Percentiles rank a stretch among this genome's conserved stretches.
These are phyloP conservation scores for Oreocharis arfaki DNA, from an alignment of 2,113 vertebrate species.

Conservation along the genomic window DNA sequence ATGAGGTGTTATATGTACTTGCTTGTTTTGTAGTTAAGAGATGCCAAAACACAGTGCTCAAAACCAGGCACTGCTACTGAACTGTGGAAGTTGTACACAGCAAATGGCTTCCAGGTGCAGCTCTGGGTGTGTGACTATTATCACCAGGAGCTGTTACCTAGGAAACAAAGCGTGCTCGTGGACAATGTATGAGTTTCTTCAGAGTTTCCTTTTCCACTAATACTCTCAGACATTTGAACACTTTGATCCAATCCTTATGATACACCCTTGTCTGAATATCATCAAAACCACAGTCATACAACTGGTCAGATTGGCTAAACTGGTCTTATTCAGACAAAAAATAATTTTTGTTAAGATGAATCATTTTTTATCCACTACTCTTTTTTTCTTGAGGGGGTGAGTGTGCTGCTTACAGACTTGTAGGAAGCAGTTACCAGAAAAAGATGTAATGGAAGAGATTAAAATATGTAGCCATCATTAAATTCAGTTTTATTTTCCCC, in stretches of 20 bases:
- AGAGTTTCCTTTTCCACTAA: background rate
- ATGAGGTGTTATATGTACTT: background rate
- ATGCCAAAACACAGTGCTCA: background rate
- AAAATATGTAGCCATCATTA: background rate
- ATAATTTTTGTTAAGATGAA: background rate
- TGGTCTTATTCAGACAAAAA: background rate
- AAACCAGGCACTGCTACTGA: background rate
- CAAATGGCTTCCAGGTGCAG: background rate
- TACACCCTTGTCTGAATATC: background rate
- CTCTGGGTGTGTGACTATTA: background rate
- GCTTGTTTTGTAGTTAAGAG: background rate
- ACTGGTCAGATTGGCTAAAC: background rate
- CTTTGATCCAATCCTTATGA: background rate
- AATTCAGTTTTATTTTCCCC: background rate
- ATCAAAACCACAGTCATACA: background rate
- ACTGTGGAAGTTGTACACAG: background rate
- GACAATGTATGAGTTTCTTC: background rate
- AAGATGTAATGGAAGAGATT: background rate
- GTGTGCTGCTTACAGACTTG: background rate
- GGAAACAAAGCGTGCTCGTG: background rate
- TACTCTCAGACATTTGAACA: background rate
- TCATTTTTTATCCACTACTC: background rate
- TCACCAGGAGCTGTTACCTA: conserved; percentile 21
- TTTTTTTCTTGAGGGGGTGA: background rate
- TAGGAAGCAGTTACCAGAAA: background rate